A percentile compares a stretch with the other conserved stretches of the same genome.
Conservation (phyloP, 1,140 invertebrate genomes). For the Drosophila saltans region DNA sequence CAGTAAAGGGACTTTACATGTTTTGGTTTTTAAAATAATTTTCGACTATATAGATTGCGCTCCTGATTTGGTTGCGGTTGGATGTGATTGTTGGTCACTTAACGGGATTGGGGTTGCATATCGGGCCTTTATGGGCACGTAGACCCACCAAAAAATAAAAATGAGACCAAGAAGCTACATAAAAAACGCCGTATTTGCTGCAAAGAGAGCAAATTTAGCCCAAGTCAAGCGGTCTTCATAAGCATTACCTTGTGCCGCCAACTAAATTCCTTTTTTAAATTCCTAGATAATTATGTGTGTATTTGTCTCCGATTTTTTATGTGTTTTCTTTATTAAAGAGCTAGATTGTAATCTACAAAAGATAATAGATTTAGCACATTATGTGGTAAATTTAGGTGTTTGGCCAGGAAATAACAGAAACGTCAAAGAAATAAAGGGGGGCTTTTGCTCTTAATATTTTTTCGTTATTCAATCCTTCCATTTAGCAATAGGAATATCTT, state of each 20-base stretch:
- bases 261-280: conserved; percentile 21
- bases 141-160: conserved; percentile 6
- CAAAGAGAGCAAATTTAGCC: conserved; percentile 28
- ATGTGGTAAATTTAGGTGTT: background rate
- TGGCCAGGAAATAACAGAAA: no score
- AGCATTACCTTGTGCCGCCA: conserved; percentile 37
- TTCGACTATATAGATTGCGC: background rate
- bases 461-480: no score
- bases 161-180: background rate
- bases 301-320: background rate
- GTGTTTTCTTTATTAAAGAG: background rate
- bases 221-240: conserved; percentile 25
- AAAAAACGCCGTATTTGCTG: background rate
- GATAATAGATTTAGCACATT: background rate
- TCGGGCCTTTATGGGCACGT: conserved; percentile 1
- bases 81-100: conserved; percentile 8
- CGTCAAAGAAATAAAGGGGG: no score
- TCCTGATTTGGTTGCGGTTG: conserved; percentile 1
- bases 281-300: background rate
- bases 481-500: no score
- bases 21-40: background rate
- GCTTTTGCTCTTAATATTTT: no score
- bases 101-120: background rate
- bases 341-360: no score
- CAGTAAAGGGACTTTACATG: no score